A percentile compares a stretch with the other conserved stretches of the same genome.
Conservation (phyloP, 1,140 invertebrate genomes). For the Geopemphigus sp. region DNA sequence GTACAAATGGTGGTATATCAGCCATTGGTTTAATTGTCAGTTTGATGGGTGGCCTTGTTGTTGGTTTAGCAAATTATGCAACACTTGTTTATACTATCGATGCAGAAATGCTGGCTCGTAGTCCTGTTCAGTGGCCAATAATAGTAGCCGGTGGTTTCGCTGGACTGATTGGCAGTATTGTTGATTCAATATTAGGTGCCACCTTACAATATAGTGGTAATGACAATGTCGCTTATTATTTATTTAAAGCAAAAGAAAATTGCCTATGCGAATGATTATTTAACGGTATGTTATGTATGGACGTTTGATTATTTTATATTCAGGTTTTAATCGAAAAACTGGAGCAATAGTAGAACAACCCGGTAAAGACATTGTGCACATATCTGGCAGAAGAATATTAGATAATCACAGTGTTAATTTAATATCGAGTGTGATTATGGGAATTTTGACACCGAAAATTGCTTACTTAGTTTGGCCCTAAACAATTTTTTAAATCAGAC, state of each 20-base stretch:
- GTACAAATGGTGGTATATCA: constrained; percentile 82
- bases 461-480: constrained; percentile 66
- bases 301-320: constrained; percentile 51
- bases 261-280: no score
- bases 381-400: constrained; percentile 74
- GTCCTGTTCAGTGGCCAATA: constrained; percentile 79
- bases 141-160: constrained; percentile 68
- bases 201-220: constrained; percentile 83
- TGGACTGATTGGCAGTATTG: constrained; percentile 75
- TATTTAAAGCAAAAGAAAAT: no score
- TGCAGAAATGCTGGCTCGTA: constrained; percentile 60
- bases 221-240: background rate
- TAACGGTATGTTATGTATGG: background rate
- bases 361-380: constrained; percentile 70
- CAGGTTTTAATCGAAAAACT: constrained; percentile 67
- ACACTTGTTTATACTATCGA: constrained; percentile 67
- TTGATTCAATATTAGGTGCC: constrained; percentile 83
- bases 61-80: constrained; percentile 75
- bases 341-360: constrained; percentile 73
- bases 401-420: constrained; percentile 91
- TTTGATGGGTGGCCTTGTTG: constrained; percentile 68
- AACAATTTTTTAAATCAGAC: constrained; percentile 32
- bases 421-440: constrained; percentile 74
- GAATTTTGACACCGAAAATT: constrained; percentile 69
- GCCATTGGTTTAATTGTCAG: constrained; percentile 70